Percentiles rank a stretch among this genome's conserved stretches.
These are phyloP conservation scores for Belonocnema kinseyi DNA, from an alignment of 1,140 invertebrate species.

Conservation along the genomic window DNA sequence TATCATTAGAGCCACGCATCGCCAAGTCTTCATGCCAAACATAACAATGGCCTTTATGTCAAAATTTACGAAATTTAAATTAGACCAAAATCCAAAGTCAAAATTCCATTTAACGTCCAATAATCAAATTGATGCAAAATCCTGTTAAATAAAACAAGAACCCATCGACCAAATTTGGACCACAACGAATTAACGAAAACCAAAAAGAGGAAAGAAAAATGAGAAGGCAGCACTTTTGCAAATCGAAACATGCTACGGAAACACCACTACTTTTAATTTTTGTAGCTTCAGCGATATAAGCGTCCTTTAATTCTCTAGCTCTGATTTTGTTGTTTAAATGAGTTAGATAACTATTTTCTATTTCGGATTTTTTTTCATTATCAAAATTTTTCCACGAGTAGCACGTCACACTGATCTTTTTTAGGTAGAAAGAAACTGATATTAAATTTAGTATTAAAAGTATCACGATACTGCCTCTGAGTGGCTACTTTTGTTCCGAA, in stretches of 20 bases:
- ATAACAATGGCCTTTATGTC: not conserved
- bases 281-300: not conserved
- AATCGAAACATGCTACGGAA: slow-evolving; percentile 6
- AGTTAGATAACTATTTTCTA: not conserved
- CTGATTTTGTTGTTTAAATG: slow-evolving; percentile 3
- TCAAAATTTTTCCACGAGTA: not conserved
- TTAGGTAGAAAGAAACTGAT: slow-evolving; percentile 26
- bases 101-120: too few relatives aligned
- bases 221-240: slow-evolving; percentile 25
- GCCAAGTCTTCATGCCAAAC: not conserved
- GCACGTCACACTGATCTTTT: slow-evolving; percentile 16
- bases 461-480: not conserved
- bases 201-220: too few relatives aligned
- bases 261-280: not conserved
- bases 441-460: not conserved
- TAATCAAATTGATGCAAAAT: too few relatives aligned
- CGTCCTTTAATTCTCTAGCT: slow-evolving; percentile 1
- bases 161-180: too few relatives aligned
- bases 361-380: not conserved
- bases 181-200: too few relatives aligned
- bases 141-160: too few relatives aligned
- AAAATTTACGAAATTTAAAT: too few relatives aligned
- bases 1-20: slow-evolving; percentile 4
- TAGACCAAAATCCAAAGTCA: too few relatives aligned
- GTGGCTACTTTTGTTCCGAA: not conserved